A percentile compares a stretch with the other conserved stretches of the same genome.
Evolutionary conservation across 2,113 vertebrate genomes (phyloP).

Genomic region (Grallaria varia): DNA sequence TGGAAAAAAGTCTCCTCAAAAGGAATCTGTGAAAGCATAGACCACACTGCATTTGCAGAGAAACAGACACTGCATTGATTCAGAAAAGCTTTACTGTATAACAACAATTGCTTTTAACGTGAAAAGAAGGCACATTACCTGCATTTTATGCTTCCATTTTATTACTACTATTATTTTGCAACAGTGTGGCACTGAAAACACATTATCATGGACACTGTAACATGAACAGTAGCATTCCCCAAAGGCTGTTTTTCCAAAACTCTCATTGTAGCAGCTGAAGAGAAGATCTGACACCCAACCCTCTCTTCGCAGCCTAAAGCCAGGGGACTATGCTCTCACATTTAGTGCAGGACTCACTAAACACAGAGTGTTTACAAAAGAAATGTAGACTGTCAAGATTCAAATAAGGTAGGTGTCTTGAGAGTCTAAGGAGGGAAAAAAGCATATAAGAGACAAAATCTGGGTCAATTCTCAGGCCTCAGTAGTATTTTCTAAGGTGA

Average conservation of each 20-base stretch:
- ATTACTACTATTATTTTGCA: neutral
- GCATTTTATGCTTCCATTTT: neutral
- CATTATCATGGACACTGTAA: neutral
- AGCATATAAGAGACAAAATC: slow-evolving; percentile 23
- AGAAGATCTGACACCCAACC: neutral
- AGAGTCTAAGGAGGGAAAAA: neutral
- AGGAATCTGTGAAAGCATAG: slow-evolving; percentile 24
- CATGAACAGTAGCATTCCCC: neutral
- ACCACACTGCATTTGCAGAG: neutral
- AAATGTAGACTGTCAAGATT: neutral
- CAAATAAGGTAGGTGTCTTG: neutral
- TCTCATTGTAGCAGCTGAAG: neutral
- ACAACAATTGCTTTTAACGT: neutral
- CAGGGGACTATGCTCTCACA: neutral
- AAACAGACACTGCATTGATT: neutral
- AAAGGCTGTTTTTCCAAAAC: neutral
- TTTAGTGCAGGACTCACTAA: neutral
- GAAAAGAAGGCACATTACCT: neutral
- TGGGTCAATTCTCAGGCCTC: slow-evolving; percentile 9
- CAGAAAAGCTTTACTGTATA: neutral
- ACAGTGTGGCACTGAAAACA: neutral
- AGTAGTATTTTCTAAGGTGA: neutral
- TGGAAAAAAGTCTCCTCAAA: neutral
- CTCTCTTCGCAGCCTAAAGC: neutral
- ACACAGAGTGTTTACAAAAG: neutral